Conservation (phyloP, 2,797 vertebrate species). For the Micromesistius poutassou region DNA sequence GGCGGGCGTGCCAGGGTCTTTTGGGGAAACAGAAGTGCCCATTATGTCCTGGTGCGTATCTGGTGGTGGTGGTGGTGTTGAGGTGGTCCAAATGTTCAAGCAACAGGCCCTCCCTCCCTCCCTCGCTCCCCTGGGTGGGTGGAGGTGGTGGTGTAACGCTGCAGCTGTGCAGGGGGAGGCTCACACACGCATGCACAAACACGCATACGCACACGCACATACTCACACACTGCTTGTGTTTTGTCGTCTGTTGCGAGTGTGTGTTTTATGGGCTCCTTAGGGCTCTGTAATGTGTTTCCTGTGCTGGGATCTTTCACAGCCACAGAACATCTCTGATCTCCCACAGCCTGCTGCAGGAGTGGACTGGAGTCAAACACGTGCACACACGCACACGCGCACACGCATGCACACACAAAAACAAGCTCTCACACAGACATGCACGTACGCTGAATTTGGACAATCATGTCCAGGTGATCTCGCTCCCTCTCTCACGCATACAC, state of each 20-base stretch:
- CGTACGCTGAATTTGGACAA: not conserved
- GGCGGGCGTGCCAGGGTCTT: too few species aligned
- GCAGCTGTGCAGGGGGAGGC: conserved; percentile 66
- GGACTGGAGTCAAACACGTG: conserved; percentile 9
- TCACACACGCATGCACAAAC: not conserved
- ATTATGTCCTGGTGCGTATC: conserved; percentile 53
- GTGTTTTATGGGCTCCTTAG: conserved; percentile 68
- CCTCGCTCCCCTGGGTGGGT: conserved; percentile 19
- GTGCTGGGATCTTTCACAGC: conserved; percentile 51
- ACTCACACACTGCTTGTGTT: conserved; percentile 23
- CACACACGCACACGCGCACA: conserved; percentile 1
- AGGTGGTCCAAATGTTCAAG: conserved; percentile 59
- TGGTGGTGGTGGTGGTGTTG: conserved; percentile 44
- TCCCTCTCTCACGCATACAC: not conserved
- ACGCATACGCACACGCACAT: conserved; percentile 5
- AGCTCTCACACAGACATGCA: not conserved
- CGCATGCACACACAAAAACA: conserved; percentile 1
- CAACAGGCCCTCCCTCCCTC: too few species aligned
- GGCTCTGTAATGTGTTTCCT: conserved; percentile 69
- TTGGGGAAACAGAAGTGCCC: too few species aligned
- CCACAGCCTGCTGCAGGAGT: conserved; percentile 13
- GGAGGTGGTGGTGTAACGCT: conserved; percentile 36
- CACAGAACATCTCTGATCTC: conserved; percentile 33
- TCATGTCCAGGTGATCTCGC: not conserved
- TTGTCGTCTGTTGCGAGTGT: conserved; percentile 40